These are phyloP conservation scores for Chrysomallon squamiferum DNA, from an alignment of 1,140 invertebrate species.

Conservation along the genomic window DNA sequence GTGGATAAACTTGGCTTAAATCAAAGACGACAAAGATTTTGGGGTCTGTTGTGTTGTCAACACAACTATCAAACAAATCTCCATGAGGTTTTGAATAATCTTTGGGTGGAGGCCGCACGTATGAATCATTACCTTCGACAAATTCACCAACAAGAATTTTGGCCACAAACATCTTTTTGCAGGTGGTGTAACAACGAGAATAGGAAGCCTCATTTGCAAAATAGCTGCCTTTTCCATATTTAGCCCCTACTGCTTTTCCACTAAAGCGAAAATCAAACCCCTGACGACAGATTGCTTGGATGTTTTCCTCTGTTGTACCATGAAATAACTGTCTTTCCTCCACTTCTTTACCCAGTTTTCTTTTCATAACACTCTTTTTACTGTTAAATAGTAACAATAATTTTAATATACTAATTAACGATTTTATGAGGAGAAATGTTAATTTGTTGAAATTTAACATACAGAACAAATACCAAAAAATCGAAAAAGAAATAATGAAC, in stretches of 20 bases:
- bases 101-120: slow-evolving; percentile 38
- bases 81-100: slow-evolving; percentile 21
- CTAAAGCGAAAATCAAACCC: slow-evolving; percentile 45
- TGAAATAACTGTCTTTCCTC: slow-evolving; percentile 37
- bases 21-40: slow-evolving; percentile 53
- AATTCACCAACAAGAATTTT: slow-evolving; percentile 46
- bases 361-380: not conserved
- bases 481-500: no score
- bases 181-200: slow-evolving; percentile 23
- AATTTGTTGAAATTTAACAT: no score
- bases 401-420: no score
- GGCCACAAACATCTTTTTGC: slow-evolving; percentile 44
- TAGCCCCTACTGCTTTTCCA: slow-evolving; percentile 37
- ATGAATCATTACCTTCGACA: slow-evolving; percentile 27
- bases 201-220: slow-evolving; percentile 47
- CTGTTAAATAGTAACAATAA: no score
- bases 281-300: slow-evolving; percentile 41
- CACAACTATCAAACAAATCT: slow-evolving; percentile 54
- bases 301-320: slow-evolving; percentile 34
- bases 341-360: not conserved
- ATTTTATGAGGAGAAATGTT: no score
- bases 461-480: no score
- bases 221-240: slow-evolving; percentile 52
- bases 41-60: slow-evolving; percentile 39
- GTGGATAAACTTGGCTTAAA: slow-evolving; percentile 49